Conservation (phyloP, 2,797 vertebrate species). For the Morus bassanus region DNA sequence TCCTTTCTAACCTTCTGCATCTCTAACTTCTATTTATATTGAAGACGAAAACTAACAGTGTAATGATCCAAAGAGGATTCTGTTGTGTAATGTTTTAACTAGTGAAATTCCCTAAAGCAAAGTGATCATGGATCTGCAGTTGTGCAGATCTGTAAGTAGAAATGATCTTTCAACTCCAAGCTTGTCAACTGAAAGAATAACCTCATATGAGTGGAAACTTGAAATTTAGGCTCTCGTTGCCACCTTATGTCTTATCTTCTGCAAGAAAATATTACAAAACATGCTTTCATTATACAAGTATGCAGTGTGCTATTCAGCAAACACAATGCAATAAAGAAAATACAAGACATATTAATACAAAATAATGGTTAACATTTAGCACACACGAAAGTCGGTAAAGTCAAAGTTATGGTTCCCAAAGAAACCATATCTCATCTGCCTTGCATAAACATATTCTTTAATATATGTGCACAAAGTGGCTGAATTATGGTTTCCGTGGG, state of each 20-base stretch:
- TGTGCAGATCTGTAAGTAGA: background rate
- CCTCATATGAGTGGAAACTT: background rate
- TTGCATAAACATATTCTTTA: constrained; percentile 29
- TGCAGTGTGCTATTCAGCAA: constrained; percentile 1
- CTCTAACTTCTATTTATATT: background rate
- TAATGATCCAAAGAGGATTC: background rate
- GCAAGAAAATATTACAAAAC: background rate
- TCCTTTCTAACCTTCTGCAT: background rate
- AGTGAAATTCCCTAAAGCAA: background rate
- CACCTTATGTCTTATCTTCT: background rate
- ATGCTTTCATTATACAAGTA: background rate
- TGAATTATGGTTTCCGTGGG: constrained; percentile 58
- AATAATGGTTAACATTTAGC: constrained; percentile 57
- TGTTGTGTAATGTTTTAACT: background rate
- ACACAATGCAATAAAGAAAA: background rate
- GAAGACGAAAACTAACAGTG: background rate
- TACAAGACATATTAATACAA: constrained; percentile 25
- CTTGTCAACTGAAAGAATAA: background rate
- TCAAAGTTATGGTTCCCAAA: constrained; percentile 37
- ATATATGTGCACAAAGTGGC: background rate
- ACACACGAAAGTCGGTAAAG: background rate
- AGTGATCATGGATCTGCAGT: background rate
- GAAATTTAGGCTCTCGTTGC: background rate
- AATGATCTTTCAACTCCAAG: background rate
- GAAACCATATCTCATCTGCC: constrained; percentile 42